A percentile compares a stretch with the other conserved stretches of the same genome.
phyloP scores from a whole-genome alignment of 2,113 vertebrate genomes.

The Capreolus pygargus region DNA sequence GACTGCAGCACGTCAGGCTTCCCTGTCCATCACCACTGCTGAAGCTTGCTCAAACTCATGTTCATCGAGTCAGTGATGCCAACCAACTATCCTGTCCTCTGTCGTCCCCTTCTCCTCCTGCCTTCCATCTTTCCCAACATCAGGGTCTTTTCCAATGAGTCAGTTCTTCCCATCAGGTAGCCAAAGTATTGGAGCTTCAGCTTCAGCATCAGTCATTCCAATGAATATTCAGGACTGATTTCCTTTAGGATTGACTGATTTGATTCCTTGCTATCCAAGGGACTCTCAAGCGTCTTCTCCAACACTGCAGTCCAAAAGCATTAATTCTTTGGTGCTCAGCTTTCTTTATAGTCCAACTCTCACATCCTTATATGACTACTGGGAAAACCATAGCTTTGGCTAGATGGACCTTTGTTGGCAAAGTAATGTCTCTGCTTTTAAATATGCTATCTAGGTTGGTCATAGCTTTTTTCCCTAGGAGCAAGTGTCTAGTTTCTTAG shows the following conservation, averaged over 20 bases:
- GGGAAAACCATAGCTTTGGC: neutral
- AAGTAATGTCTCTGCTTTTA: neutral
- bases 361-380: neutral
- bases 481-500: neutral
- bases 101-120: neutral
- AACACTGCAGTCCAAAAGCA: neutral
- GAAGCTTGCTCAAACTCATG: neutral
- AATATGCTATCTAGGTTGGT: neutral
- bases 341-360: neutral
- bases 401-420: neutral
- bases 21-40: neutral
- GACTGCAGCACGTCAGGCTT: neutral
- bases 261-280: neutral
- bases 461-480: neutral
- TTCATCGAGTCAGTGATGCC: neutral
- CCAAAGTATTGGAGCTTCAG: neutral
- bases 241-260: neutral
- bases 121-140: neutral
- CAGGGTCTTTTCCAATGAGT: neutral
- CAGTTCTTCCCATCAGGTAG: neutral
- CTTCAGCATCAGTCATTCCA: neutral
- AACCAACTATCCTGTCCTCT: neutral
- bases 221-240: neutral
- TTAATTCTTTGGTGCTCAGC: neutral
- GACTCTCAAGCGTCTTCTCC: neutral